Evolutionary conservation across 2,113 vertebrate genomes (phyloP).

Genomic region (cattle (Bos taurus)): ARS-UCD2.0 NC_037330.1:104723001-104723500

Average conservation of each 20-base stretch:
- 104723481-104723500: neutral
- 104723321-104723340: neutral
- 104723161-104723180: neutral
- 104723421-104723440: neutral
- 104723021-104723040: rapidly evolving
- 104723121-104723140: neutral
- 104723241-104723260: neutral
- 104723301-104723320: neutral
- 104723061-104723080: neutral
- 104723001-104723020: rapidly evolving
- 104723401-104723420: neutral
- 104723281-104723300: neutral
- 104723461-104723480: neutral
- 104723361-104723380: neutral
- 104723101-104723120: neutral
- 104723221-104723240: neutral
- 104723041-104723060: neutral
- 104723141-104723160: neutral
- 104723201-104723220: neutral
- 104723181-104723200: neutral
- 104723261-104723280: neutral
- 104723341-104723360: neutral
- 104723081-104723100: neutral
- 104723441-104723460: neutral
- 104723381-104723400: neutral